These are phyloP conservation scores for Scatophagus argus DNA, from an alignment of 2,113 vertebrate genomes.

Conservation along the genomic window DNA sequence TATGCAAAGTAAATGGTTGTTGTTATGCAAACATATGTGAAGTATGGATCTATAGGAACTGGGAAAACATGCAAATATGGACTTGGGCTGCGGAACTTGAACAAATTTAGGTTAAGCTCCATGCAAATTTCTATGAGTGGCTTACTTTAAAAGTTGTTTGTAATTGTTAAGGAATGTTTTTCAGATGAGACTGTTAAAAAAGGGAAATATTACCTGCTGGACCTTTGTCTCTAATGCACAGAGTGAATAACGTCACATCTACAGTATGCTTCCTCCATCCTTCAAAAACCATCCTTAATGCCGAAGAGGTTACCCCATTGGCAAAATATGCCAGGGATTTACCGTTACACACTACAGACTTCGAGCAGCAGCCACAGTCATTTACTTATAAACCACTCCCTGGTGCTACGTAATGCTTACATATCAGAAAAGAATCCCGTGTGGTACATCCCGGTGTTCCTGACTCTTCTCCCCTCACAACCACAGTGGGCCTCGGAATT, in stretches of 20 bases:
- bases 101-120: conserved; percentile 14
- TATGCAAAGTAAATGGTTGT: conserved; percentile 66
- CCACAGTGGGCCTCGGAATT: conserved; percentile 55
- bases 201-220: conserved; percentile 11
- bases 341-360: conserved; percentile 43
- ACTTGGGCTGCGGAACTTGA: conserved; percentile 6
- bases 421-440: conserved; percentile 46
- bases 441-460: conserved; percentile 25
- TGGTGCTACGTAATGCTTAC: conserved; percentile 45
- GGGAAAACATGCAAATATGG: conserved; percentile 52
- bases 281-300: conserved; percentile 42
- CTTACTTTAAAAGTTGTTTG: background rate
- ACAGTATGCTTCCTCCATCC: background rate
- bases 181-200: background rate
- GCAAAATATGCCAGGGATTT: conserved; percentile 50
- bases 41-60: conserved; percentile 33
- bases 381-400: conserved; percentile 55
- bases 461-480: conserved; percentile 22
- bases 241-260: background rate
- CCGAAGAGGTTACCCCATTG: conserved; percentile 17
- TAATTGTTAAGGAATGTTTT: background rate
- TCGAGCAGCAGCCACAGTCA: conserved; percentile 40
- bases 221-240: conserved; percentile 2
- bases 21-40: conserved; percentile 69
- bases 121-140: conserved; percentile 6